phyloP scores from a whole-genome alignment of 92 coral and sea anemone species.

The Porites evermanni region DNA sequence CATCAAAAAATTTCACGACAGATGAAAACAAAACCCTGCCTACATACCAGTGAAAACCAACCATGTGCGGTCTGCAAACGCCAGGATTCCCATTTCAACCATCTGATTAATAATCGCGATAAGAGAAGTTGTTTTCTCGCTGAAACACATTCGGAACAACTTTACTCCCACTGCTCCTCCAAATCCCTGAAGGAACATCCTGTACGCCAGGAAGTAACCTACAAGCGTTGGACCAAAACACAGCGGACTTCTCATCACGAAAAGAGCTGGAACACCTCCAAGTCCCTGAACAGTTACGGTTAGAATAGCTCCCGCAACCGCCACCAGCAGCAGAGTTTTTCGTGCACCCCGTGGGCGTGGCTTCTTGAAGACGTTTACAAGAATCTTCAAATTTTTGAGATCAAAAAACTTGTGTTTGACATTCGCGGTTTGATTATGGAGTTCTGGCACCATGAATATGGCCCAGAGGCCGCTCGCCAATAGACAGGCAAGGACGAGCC shows the following conservation, averaged over 20 bases:
- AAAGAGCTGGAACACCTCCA: conserved; percentile 65
- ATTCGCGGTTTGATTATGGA: not conserved
- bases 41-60: conserved; percentile 70
- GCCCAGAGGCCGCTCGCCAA: conserved; percentile 47
- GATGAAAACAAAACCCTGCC: no score
- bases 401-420: conserved; percentile 39
- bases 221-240: conserved; percentile 79
- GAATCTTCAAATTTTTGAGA: conserved; percentile 24
- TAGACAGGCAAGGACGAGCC: conserved; percentile 72
- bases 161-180: conserved; percentile 79
- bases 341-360: conserved; percentile 43
- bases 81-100: conserved; percentile 59
- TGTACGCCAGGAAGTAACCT: conserved; percentile 82
- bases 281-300: conserved; percentile 65
- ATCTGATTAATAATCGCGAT: conserved; percentile 71
- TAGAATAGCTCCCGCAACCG: conserved; percentile 46
- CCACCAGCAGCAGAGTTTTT: conserved; percentile 50
- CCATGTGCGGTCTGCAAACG: conserved; percentile 78
- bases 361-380: conserved; percentile 36
- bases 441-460: conserved; percentile 76
- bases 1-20: no score
- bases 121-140: conserved; percentile 53
- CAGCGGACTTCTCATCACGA: conserved; percentile 77
- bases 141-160: conserved; percentile 65
- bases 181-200: conserved; percentile 75